phyloP scores from a whole-genome alignment of 2,888 invertebrate species.

The Trachelus troglodyta region DNA sequence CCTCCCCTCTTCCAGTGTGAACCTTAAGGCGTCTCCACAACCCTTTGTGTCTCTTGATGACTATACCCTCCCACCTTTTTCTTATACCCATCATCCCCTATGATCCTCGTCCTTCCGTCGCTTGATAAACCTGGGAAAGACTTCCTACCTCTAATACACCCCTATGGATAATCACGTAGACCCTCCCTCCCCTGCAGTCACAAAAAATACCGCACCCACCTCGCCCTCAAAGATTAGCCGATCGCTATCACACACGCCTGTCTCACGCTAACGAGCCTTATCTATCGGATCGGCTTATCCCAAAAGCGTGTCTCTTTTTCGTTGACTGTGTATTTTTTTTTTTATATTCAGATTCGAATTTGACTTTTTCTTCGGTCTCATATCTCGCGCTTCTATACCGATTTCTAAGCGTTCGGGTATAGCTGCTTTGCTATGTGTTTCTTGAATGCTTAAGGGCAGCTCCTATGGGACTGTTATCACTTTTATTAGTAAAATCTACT shows the following conservation, averaged over 20 bases:
- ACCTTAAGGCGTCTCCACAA: accelerated
- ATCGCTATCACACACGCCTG: conserved; percentile 57
- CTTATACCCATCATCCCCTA: too few species aligned
- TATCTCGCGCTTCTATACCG: neutral
- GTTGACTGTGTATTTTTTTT: conserved; percentile 7
- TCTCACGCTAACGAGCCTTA: conserved; percentile 58
- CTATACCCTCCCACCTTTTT: too few species aligned
- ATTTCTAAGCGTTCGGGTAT: too few species aligned
- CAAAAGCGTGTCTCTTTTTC: conserved; percentile 24
- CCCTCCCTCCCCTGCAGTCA: conserved; percentile 22
- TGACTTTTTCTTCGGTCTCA: conserved; percentile 15
- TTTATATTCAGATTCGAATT: conserved; percentile 3
- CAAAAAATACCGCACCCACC: conserved; percentile 37
- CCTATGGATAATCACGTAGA: conserved; percentile 32
- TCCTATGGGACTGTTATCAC: too few species aligned
- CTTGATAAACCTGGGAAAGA: too few species aligned
- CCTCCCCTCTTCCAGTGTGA: too few species aligned
- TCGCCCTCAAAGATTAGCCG: conserved; percentile 53
- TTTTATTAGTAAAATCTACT: too few species aligned
- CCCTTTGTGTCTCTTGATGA: too few species aligned
- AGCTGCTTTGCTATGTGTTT: too few species aligned
- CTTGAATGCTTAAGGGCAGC: too few species aligned
- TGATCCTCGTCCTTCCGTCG: too few species aligned
- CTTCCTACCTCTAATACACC: too few species aligned
- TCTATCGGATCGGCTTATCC: conserved; percentile 28